These are phyloP conservation scores for Harmothoe impar DNA, from an alignment of 2,888 invertebrate species.

Conservation along the genomic window DNA sequence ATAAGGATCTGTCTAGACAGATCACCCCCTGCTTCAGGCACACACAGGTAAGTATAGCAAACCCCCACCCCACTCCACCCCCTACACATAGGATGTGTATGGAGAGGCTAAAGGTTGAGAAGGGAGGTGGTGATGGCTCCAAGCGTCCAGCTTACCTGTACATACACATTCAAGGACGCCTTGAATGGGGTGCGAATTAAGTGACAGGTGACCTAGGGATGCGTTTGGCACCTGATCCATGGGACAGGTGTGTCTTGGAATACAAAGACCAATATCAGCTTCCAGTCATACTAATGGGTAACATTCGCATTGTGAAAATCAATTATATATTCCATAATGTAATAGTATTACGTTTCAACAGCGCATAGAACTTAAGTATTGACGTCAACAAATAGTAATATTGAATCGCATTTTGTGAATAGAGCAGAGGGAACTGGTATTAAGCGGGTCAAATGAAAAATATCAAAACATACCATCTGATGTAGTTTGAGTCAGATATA, in stretches of 20 bases:
- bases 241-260: not conserved
- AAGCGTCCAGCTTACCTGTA: conserved; percentile 10
- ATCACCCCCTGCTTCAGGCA: not conserved
- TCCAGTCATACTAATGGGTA: too few relatives aligned
- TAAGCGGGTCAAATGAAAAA: too few relatives aligned
- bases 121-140: not conserved
- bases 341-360: too few relatives aligned
- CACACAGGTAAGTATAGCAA: not conserved
- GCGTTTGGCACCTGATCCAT: not conserved
- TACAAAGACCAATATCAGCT: too few relatives aligned
- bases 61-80: not conserved
- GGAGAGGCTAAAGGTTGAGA: not conserved
- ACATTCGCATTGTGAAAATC: too few relatives aligned
- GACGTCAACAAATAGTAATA: too few relatives aligned
- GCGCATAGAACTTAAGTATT: too few relatives aligned
- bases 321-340: too few relatives aligned
- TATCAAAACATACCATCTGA: too few relatives aligned
- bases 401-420: too few relatives aligned
- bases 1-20: not conserved
- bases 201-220: not conserved
- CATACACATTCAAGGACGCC: not conserved
- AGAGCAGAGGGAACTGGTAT: too few relatives aligned
- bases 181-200: not conserved
- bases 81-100: not conserved
- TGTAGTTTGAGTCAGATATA: too few relatives aligned